Conservation (phyloP, 2,797 vertebrate genomes). For the Falco concolor region DNA sequence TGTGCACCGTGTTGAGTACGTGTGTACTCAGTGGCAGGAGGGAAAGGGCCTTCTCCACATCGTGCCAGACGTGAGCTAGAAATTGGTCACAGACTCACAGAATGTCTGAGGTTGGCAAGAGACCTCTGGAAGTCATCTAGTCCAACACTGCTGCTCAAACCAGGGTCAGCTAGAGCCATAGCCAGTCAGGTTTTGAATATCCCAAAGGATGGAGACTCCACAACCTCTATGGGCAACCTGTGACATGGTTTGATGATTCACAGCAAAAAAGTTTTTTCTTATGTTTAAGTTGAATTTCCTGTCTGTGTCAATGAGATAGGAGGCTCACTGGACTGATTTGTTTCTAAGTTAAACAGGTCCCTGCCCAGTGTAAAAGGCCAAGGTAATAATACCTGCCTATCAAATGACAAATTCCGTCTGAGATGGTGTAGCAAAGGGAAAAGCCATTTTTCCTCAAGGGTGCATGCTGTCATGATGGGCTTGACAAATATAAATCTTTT, state of each 20-base stretch:
- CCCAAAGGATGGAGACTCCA: not conserved
- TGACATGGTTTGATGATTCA: not conserved
- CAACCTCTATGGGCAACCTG: not conserved
- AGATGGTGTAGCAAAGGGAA: not conserved
- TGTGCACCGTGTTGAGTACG: not conserved
- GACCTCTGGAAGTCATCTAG: not conserved
- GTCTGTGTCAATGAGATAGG: not conserved
- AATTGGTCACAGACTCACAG: not conserved
- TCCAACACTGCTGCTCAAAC: not conserved
- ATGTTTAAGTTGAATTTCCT: not conserved
- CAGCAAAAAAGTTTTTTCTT: not conserved
- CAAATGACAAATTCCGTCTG: slow-evolving; percentile 41
- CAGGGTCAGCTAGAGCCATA: not conserved
- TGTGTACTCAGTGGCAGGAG: not conserved
- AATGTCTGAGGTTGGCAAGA: not conserved
- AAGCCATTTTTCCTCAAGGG: not conserved
- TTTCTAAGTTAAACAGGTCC: not conserved
- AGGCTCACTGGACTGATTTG: not conserved
- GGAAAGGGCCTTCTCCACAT: not conserved
- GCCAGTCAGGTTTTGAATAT: not conserved
- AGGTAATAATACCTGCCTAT: slow-evolving; percentile 49
- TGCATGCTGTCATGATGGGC: not conserved
- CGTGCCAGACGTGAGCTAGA: not conserved
- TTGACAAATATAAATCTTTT: slow-evolving; percentile 35
- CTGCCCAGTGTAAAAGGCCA: not conserved